Conservation (phyloP, 2,113 vertebrate species). For the Xenus cinereus region DNA sequence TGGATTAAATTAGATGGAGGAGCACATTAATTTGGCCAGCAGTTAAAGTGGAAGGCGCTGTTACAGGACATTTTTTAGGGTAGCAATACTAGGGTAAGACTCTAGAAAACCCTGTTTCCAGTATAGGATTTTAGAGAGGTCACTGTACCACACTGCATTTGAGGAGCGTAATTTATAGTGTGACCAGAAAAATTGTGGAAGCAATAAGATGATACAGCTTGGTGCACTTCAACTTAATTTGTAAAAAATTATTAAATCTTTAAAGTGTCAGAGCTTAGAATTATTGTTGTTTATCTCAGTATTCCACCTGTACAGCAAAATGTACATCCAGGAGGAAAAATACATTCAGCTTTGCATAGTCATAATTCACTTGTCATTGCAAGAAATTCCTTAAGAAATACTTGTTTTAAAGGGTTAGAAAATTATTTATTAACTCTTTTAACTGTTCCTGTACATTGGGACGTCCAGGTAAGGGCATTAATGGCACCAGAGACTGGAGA, state of each 20-base stretch:
- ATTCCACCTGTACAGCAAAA: not conserved
- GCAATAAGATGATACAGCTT: not conserved
- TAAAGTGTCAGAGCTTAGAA: not conserved
- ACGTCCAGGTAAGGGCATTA: not conserved
- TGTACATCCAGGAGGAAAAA: not conserved
- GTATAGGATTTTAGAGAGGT: not conserved
- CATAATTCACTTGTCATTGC: not conserved
- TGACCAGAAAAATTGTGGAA: not conserved
- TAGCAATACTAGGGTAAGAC: not conserved
- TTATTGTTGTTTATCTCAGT: not conserved
- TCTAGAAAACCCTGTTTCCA: not conserved
- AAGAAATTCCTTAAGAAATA: not conserved
- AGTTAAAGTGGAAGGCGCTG: not conserved
- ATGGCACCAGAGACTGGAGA: not conserved
- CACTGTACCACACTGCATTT: not conserved
- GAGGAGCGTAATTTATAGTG: not conserved
- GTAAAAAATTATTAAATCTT: constrained; percentile 17
- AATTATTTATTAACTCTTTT: not conserved
- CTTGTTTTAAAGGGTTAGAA: not conserved
- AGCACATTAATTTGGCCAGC: not conserved
- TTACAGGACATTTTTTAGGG: not conserved
- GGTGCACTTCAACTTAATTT: not conserved
- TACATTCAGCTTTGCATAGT: not conserved
- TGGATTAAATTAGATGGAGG: not conserved
- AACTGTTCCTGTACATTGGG: not conserved